phyloP scores from a whole-genome alignment of 2,797 vertebrate species.

The Taenioides sp. region DNA sequence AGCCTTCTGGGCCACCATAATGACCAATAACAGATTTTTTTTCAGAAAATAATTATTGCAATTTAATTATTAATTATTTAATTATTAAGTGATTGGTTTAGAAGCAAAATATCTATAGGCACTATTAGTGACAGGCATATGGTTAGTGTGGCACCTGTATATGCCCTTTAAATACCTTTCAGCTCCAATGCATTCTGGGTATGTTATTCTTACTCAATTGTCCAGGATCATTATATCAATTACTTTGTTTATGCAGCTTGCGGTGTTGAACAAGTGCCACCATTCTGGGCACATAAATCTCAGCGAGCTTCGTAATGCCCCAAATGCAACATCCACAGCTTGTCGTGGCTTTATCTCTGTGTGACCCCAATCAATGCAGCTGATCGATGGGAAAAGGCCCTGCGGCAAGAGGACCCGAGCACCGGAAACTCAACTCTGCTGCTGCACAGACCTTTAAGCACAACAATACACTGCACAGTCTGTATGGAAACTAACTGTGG shows the following conservation, averaged over 20 bases:
- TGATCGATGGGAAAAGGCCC: slow-evolving; percentile 56
- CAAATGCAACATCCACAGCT: slow-evolving; percentile 41
- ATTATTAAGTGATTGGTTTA: neutral
- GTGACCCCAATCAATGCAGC: slow-evolving; percentile 50
- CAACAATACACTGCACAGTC: slow-evolving; percentile 1
- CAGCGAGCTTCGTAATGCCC: slow-evolving; percentile 30
- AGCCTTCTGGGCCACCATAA: slow-evolving; percentile 10
- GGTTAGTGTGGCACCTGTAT: neutral
- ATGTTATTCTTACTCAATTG: neutral
- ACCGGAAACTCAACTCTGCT: slow-evolving; percentile 32
- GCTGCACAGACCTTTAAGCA: slow-evolving; percentile 18
- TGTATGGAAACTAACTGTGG: neutral
- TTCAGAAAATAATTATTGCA: slow-evolving; percentile 18
- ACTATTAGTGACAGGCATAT: neutral
- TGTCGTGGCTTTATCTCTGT: slow-evolving; percentile 47
- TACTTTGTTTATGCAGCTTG: neutral
- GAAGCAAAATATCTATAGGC: neutral
- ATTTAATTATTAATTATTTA: too few species aligned
- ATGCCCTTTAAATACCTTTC: neutral
- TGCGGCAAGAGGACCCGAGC: slow-evolving; percentile 27
- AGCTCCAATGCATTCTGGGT: slow-evolving; percentile 1
- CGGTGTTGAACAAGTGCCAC: slow-evolving; percentile 19
- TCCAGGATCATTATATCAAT: neutral
- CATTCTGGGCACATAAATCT: slow-evolving; percentile 23
- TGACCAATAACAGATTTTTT: slow-evolving; percentile 10